These are phyloP conservation scores for Anolis carolinensis DNA, from an alignment of 2,113 vertebrate species.

Conservation along the genomic window DNA sequence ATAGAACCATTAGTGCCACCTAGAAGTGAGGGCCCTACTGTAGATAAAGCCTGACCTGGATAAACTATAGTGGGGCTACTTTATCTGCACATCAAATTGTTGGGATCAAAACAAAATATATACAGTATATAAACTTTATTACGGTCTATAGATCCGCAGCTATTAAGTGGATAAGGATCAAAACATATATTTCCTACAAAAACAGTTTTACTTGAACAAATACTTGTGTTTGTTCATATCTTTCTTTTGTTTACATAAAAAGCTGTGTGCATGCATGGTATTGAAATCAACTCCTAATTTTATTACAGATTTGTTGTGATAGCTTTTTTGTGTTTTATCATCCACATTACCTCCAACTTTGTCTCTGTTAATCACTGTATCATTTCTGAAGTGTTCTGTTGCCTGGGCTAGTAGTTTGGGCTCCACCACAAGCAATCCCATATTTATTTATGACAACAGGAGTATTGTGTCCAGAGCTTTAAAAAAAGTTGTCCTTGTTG, in stretches of 20 bases:
- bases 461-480: neutral
- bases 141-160: too few species aligned
- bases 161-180: too few species aligned
- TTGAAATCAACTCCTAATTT: conserved; percentile 31
- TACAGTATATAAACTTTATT: too few species aligned
- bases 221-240: conserved; percentile 63
- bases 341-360: neutral
- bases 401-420: neutral
- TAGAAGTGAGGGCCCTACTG: too few species aligned
- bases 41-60: too few species aligned
- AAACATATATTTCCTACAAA: neutral
- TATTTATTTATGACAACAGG: neutral
- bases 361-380: neutral
- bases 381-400: neutral
- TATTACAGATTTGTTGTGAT: conserved; percentile 13
- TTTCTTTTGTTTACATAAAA: conserved; percentile 43
- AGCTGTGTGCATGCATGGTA: conserved; percentile 18
- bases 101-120: conserved; percentile 36
- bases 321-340: conserved; percentile 30
- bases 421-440: neutral
- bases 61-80: too few species aligned
- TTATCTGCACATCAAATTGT: conserved; percentile 40
- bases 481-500: too few species aligned
- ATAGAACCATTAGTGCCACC: too few species aligned
- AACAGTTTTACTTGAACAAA: conserved; percentile 45